These are phyloP conservation scores for Chrysogorgia sp. DNA, from an alignment of 92 coral and sea anemone genomes.

Conservation along the genomic window DNA sequence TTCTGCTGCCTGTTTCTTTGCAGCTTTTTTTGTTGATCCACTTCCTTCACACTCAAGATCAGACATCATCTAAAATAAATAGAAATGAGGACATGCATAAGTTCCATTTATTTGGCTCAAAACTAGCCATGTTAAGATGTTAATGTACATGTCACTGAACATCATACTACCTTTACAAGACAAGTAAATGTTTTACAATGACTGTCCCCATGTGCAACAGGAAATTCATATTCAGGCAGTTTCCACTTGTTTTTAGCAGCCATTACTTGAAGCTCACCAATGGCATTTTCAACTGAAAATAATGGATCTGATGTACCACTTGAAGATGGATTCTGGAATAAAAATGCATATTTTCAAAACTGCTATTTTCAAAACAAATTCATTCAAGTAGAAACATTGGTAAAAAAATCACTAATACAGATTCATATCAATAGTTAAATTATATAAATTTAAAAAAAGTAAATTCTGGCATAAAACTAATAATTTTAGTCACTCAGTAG, in stretches of 20 bases:
- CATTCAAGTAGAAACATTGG: too few relatives aligned
- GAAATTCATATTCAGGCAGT: slow-evolving; percentile 69
- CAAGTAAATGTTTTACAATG: slow-evolving; percentile 30
- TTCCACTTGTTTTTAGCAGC: slow-evolving; percentile 74
- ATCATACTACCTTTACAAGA: slow-evolving; percentile 23
- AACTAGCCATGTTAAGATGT: background rate
- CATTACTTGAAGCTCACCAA: slow-evolving; percentile 82
- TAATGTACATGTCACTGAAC: background rate
- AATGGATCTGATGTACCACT: background rate
- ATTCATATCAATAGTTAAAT: too few relatives aligned
- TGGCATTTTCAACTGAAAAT: slow-evolving; percentile 69
- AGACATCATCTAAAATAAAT: slow-evolving; percentile 20
- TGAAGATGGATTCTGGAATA: background rate
- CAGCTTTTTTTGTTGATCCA: slow-evolving; percentile 32
- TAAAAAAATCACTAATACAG: too few relatives aligned
- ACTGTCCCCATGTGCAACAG: slow-evolving; percentile 1
- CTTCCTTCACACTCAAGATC: slow-evolving; percentile 9
- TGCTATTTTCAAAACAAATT: background rate
- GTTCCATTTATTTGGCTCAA: background rate
- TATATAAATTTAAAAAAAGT: too few relatives aligned
- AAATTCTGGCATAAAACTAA: too few relatives aligned
- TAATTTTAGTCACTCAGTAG: too few relatives aligned
- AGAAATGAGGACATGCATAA: background rate
- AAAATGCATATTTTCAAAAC: background rate
- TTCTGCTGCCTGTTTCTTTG: slow-evolving; percentile 38